Percentiles rank a stretch among this genome's conserved stretches.
phyloP scores from a whole-genome alignment of 2,888 invertebrate species.

The Cheilosia impressa region DNA sequence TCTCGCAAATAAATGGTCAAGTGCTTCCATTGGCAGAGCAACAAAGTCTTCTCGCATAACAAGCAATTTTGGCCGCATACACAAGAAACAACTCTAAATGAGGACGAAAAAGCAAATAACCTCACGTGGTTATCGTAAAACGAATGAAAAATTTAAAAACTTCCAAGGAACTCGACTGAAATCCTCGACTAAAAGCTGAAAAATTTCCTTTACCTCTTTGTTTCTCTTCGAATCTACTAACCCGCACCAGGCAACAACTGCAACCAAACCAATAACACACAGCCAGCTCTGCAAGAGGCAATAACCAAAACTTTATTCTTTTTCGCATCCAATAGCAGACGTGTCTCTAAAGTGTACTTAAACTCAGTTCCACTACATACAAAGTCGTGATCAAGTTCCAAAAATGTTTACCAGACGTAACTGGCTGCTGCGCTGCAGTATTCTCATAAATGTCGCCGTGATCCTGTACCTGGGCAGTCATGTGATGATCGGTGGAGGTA shows the following conservation, averaged over 20 bases:
- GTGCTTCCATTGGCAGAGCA: background rate
- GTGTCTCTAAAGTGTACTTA: constrained; percentile 51
- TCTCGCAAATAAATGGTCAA: constrained; percentile 17
- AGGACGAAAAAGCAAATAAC: constrained; percentile 73
- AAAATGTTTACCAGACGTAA: constrained; percentile 86
- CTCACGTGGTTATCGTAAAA: constrained; percentile 68
- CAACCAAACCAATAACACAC: background rate
- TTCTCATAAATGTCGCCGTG: constrained; percentile 89
- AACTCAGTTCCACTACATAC: background rate
- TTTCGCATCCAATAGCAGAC: background rate
- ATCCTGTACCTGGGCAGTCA: constrained; percentile 89
- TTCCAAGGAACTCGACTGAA: constrained; percentile 70
- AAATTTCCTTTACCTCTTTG: constrained; percentile 40
- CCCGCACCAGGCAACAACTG: constrained; percentile 3
- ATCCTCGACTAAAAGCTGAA: constrained; percentile 67
- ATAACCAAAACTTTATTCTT: background rate
- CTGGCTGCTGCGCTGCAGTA: constrained; percentile 90
- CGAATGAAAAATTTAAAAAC: constrained; percentile 71
- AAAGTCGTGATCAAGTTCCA: background rate
- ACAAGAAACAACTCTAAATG: constrained; percentile 68
- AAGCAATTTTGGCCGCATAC: constrained; percentile 26
- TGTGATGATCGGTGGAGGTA: constrained; percentile 84
- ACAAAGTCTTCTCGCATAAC: background rate
- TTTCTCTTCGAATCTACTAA: constrained; percentile 34
- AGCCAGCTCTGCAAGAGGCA: background rate